These are phyloP conservation scores for Dicycla oo DNA, from an alignment of 2,888 invertebrate species.

Conservation along the genomic window DNA sequence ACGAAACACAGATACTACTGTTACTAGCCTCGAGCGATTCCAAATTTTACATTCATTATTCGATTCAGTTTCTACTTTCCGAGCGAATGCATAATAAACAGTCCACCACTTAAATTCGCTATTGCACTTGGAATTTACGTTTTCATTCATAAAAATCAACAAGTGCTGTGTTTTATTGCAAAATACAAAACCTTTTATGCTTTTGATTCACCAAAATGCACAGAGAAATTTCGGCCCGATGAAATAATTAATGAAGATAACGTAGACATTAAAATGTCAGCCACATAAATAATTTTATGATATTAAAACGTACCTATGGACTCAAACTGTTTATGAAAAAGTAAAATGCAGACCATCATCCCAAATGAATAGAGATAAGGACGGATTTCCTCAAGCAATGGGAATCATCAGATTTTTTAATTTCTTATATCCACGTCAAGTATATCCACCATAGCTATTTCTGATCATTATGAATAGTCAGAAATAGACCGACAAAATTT, in stretches of 20 bases:
- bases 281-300: neutral
- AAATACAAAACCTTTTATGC: slow-evolving; percentile 25
- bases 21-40: slow-evolving; percentile 20
- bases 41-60: slow-evolving; percentile 39
- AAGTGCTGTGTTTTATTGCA: slow-evolving; percentile 9
- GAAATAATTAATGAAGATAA: slow-evolving; percentile 16
- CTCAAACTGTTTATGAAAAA: neutral
- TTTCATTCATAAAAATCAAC: slow-evolving; percentile 27
- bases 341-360: neutral
- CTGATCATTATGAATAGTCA: too few relatives aligned
- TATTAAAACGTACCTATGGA: neutral
- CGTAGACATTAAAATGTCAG: neutral
- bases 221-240: neutral
- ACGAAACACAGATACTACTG: slow-evolving; percentile 13
- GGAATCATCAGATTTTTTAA: neutral
- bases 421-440: too few relatives aligned
- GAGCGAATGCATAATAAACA: slow-evolving; percentile 53
- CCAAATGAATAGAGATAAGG: too few relatives aligned
- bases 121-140: slow-evolving; percentile 8
- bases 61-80: slow-evolving; percentile 41
- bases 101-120: slow-evolving; percentile 32
- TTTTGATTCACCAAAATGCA: slow-evolving; percentile 24
- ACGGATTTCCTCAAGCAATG: neutral
- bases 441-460: neutral
- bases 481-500: too few relatives aligned